These are phyloP conservation scores for Mystacides longicornis DNA, from an alignment of 2,888 invertebrate genomes.

Conservation along the genomic window DNA sequence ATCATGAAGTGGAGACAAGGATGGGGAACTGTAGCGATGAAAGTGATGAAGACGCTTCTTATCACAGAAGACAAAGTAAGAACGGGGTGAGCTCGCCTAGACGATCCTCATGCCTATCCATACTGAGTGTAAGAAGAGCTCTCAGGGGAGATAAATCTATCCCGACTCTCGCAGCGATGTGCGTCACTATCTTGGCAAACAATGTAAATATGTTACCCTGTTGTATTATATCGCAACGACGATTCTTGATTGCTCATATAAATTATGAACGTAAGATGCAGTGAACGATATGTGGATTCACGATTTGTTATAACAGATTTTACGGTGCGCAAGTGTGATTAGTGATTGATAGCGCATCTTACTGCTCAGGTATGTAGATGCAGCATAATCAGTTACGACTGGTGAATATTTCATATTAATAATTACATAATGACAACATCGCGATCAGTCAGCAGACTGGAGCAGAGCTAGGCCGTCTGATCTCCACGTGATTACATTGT, in stretches of 20 bases:
- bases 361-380: too few species aligned
- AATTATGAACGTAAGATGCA: too few species aligned
- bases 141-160: slow-evolving; percentile 39
- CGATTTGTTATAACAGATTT: too few species aligned
- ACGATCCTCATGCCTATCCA: slow-evolving; percentile 26
- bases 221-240: too few species aligned
- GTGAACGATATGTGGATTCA: too few species aligned
- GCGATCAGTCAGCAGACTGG: too few species aligned
- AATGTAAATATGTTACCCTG: slow-evolving; percentile 39
- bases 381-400: not conserved
- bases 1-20: slow-evolving; percentile 27
- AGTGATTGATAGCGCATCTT: too few species aligned
- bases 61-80: slow-evolving; percentile 24
- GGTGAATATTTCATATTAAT: not conserved
- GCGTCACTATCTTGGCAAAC: slow-evolving; percentile 48
- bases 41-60: slow-evolving; percentile 23
- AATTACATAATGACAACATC: not conserved
- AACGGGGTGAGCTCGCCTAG: slow-evolving; percentile 26
- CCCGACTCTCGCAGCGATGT: slow-evolving; percentile 44
- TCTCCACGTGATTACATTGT: not conserved
- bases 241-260: too few species aligned
- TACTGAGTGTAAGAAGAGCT: slow-evolving; percentile 28
- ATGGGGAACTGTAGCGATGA: slow-evolving; percentile 25
- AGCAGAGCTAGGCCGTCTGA: too few species aligned
- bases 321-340: too few species aligned